Evolutionary conservation across 1,140 invertebrate genomes (phyloP), one percentile per base, ranked within the genome.

Genomic region (Teleopsis dalmanni): DNA sequence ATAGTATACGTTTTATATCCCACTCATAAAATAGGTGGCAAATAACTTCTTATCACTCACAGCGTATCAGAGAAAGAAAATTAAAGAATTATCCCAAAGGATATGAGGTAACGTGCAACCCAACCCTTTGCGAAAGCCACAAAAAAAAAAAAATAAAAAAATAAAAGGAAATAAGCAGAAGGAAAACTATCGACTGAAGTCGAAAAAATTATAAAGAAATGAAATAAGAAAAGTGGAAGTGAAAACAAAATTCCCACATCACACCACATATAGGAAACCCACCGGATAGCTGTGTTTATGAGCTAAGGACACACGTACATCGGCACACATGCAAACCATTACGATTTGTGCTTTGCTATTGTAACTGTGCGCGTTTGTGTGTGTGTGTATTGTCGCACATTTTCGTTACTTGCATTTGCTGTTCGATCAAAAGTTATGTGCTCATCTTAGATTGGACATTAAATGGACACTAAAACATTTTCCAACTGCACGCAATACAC

Each of bases 391-490:
- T 26, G 16, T 16, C 21, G 19, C 37, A 8, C 5, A 26, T 50
- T 33, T 41, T 47, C 31, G 38, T 42, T 35, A 29, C 37, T 21
- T 21, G 35, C 46, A 48, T 48, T 48, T 48, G 36, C 33, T 34
- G 59, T 62, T 67, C 64, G 64, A 67, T 67, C 64, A 67, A 62
- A 67, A 67, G 64, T 67, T 67, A 64, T 65, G 64, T 62, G 61
- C 59, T 62, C 64, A 67, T 67, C 64, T 67, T 60, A 64, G 64
- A 67, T 67, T 67, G 64, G 57, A 64, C 64, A 67, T 67, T 67
- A 67, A 67, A 67, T 67, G 64, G 60, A 60, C 64, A 67, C 61
- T 67, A 67, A 67, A 67, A 67, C 67, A 67, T 66, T 64, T 66
- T 57, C 53, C 64, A 60, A 59, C 54, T 58, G 60, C 64, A 67